Percentiles rank a stretch among this genome's conserved stretches.
Evolutionary conservation across 1,140 invertebrate genomes (phyloP).

Genomic region (Sipha flava): DNA sequence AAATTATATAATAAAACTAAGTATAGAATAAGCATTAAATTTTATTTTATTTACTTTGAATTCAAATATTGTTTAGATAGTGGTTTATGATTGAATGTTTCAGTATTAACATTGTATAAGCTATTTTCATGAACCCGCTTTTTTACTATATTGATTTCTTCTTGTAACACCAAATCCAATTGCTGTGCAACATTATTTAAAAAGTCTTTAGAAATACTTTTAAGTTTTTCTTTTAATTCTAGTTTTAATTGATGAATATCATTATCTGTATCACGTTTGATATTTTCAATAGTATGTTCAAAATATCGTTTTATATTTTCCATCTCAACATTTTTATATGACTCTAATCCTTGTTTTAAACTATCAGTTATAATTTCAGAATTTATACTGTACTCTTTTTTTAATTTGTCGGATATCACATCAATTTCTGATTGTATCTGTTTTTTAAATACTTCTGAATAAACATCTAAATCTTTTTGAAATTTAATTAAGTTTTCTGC

Average conservation of each 20-base stretch:
- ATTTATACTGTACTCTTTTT: neutral
- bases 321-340: neutral
- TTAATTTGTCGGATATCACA: neutral
- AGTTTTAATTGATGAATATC: neutral
- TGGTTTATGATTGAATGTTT: neutral
- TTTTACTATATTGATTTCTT: neutral
- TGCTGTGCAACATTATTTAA: neutral
- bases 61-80: neutral
- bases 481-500: neutral
- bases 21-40: too few relatives aligned
- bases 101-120: neutral
- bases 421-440: neutral
- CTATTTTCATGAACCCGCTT: neutral
- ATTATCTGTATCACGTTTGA: neutral
- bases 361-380: neutral
- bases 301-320: neutral
- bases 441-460: neutral
- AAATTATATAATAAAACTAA: neutral
- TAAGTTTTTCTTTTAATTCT: conserved; percentile 1
- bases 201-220: neutral
- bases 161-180: neutral
- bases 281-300: neutral
- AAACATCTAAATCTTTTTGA: neutral
- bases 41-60: neutral
- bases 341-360: neutral